A percentile compares a stretch with the other conserved stretches of the same genome.
These are phyloP conservation scores for Calyptomena viridis DNA, from an alignment of 2,113 vertebrate genomes.

Conservation along the genomic window DNA sequence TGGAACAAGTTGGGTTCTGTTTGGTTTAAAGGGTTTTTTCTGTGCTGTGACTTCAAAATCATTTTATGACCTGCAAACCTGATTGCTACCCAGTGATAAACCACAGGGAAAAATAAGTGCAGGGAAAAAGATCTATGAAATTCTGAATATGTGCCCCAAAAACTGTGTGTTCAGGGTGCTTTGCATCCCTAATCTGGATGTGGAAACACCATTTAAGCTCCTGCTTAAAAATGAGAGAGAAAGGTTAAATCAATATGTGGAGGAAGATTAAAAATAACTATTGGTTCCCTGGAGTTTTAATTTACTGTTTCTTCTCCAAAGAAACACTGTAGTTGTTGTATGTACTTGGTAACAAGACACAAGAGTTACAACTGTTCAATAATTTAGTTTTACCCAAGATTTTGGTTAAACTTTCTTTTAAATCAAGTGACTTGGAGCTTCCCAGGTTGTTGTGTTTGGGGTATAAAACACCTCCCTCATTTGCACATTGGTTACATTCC, in stretches of 20 bases:
- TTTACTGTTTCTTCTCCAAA: background rate
- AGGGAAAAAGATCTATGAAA: background rate
- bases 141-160: background rate
- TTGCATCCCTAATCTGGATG: background rate
- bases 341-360: background rate
- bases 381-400: background rate
- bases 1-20: background rate
- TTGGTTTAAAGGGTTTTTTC: background rate
- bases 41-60: background rate
- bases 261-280: background rate
- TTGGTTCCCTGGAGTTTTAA: background rate
- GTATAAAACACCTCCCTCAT: background rate
- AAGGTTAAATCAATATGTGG: background rate
- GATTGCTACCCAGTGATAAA: background rate
- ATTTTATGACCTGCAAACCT: background rate
- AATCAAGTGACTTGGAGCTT: background rate
- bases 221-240: background rate
- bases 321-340: background rate
- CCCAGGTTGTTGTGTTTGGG: background rate
- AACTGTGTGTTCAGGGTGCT: background rate
- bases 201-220: fast-evolving
- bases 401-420: background rate
- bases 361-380: background rate
- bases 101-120: background rate
- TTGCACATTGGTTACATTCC: background rate